Evolutionary conservation across 1,140 invertebrate genomes (phyloP).

Genomic region (Bombus breviceps): DNA sequence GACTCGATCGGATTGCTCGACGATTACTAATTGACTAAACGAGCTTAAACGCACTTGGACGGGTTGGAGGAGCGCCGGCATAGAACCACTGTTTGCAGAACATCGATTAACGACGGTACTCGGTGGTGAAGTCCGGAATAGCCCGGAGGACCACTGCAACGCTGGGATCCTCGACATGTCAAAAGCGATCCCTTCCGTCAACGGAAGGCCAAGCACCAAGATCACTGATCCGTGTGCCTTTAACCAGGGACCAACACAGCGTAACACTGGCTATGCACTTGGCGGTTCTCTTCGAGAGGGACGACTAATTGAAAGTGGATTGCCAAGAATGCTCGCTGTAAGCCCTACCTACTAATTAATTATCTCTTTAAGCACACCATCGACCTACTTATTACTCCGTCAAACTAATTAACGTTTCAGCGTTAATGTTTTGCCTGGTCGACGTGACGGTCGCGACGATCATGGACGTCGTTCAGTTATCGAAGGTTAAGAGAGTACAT

Average conservation of each 20-base stretch:
- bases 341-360: slow-evolving; percentile 35
- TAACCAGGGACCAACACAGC: slow-evolving; percentile 9
- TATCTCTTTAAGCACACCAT: slow-evolving; percentile 40
- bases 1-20: slow-evolving; percentile 45
- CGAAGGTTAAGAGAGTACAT: no score
- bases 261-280: slow-evolving; percentile 48
- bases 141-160: slow-evolving; percentile 62
- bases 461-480: no score
- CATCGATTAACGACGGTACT: slow-evolving; percentile 77
- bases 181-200: slow-evolving; percentile 68
- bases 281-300: slow-evolving; percentile 44
- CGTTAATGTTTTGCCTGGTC: slow-evolving; percentile 3
- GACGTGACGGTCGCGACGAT: neutral
- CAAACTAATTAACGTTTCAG: slow-evolving; percentile 12
- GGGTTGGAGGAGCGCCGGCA: slow-evolving; percentile 54
- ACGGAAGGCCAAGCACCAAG: slow-evolving; percentile 57
- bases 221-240: slow-evolving; percentile 58
- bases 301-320: slow-evolving; percentile 41
- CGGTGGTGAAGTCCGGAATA: slow-evolving; percentile 68
- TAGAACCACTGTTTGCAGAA: slow-evolving; percentile 73
- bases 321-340: slow-evolving; percentile 32
- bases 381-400: slow-evolving; percentile 37
- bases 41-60: slow-evolving; percentile 77
- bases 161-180: slow-evolving; percentile 64
- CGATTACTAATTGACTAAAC: slow-evolving; percentile 76